Base-by-base conservation (phyloP, 2,113 vertebrate genomes). In the Pedetes capensis region DNA sequence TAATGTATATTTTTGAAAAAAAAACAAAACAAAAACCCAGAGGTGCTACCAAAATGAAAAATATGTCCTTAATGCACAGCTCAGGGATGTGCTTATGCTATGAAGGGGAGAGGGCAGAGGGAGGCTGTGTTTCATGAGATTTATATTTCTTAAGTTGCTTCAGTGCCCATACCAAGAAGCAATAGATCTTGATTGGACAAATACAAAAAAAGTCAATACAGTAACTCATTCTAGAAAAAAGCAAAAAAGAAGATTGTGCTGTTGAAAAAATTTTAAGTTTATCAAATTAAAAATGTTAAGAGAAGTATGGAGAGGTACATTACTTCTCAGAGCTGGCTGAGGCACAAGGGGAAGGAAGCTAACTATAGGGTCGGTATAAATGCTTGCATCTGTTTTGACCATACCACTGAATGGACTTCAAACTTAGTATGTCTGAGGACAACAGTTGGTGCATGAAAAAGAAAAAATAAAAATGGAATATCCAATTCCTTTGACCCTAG, bases 151-250 rank as follows among this genome's bases (percentile, higher is more conserved):
- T 2, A 64, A 42, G 23, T 29, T 69, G 16, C 20, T 57, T 1
- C 5, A 3, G 29, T 34, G 44, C 39, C 14, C 37, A 0, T 18
- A 10, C 61, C 1, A 2, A 59, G 10, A 37, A 27, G 32, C 6
- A 27, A 23, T 6, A 69, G 32, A 2, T 87, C 25, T 34, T 5
- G 2, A 6, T 32, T 17, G 7, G 47, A 44, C 8, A 76, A 61
- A 32, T 14, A 13, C 22, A n/a, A 32, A 61, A 82, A 59, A 18
- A 72, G n/a, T 78, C 37, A 78, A 51, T 34, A 78, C 12, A 72
- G n/a, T n/a, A n/a, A 51, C 9, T 27, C 27, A 11, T 63, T 86
- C 22, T 1, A 47, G 5, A 72, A 27, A 8, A 53, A 25, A 44
- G 32, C 4, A 72, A 14, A 7, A 8, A 1, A 17, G 16, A 71